phyloP scores from a whole-genome alignment of 92 coral and sea anemone species.

The Actinernus sp. region DNA sequence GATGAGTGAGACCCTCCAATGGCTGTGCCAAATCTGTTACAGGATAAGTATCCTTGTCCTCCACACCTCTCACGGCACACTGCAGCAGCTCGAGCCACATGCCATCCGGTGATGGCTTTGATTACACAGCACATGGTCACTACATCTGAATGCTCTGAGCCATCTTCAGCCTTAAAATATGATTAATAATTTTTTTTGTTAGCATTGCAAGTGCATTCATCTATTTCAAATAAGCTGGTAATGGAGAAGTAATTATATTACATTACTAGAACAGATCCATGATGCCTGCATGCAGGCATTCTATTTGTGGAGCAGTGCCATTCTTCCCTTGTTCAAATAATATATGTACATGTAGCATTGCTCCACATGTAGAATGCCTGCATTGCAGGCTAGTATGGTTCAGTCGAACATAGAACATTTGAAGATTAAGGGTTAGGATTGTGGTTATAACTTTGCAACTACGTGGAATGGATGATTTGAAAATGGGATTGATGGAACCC shows the following conservation, averaged over 20 bases:
- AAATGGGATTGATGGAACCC: too few species aligned
- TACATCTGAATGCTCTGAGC: conserved; percentile 83
- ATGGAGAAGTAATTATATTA: neutral
- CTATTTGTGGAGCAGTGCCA: too few species aligned
- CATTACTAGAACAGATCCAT: too few species aligned
- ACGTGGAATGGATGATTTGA: too few species aligned
- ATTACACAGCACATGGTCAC: conserved; percentile 90
- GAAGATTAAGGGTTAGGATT: too few species aligned
- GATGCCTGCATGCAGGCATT: too few species aligned
- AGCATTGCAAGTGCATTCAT: neutral
- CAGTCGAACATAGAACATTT: too few species aligned
- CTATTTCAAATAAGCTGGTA: neutral
- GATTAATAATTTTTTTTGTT: neutral
- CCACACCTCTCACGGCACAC: conserved; percentile 87
- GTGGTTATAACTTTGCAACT: too few species aligned
- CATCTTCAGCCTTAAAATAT: conserved; percentile 75
- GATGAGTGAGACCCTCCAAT: conserved; percentile 88
- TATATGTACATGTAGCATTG: too few species aligned
- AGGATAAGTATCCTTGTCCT: conserved; percentile 85
- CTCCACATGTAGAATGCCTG: too few species aligned
- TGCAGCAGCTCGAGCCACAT: conserved; percentile 76
- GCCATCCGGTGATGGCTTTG: conserved; percentile 87
- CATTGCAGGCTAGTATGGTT: too few species aligned
- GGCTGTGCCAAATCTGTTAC: conserved; percentile 80
- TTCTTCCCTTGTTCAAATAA: too few species aligned